Conservation (phyloP, 2,797 vertebrate genomes). For the Synanceia verrucosa region DNA sequence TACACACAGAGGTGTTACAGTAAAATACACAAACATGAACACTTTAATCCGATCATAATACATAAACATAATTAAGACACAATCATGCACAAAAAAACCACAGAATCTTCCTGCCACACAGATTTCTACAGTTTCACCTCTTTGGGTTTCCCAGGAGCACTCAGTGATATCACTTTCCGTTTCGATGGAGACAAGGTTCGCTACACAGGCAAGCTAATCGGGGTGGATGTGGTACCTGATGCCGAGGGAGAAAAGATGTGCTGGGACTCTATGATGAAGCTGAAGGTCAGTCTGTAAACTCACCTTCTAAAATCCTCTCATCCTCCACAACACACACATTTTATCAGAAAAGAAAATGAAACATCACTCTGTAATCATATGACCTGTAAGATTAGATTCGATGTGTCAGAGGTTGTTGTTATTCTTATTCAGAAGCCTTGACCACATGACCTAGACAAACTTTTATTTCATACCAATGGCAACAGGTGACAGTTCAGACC, state of each 20-base stretch:
- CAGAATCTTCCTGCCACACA: background rate
- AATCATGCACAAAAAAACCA: conserved; percentile 25
- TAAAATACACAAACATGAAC: background rate
- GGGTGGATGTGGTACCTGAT: conserved; percentile 72
- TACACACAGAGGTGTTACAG: background rate
- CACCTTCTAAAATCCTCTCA: background rate
- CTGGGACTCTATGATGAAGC: conserved; percentile 85
- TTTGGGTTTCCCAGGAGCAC: conserved; percentile 43
- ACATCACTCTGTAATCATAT: background rate
- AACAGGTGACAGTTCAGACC: background rate
- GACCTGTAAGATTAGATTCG: background rate
- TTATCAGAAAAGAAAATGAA: background rate
- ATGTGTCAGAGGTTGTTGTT: background rate
- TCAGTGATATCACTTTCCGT: conserved; percentile 39
- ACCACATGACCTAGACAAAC: background rate
- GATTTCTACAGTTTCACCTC: background rate
- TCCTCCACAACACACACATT: background rate
- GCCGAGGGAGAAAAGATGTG: conserved; percentile 83
- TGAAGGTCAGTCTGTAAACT: conserved; percentile 70
- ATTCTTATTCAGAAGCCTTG: background rate
- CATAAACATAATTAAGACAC: background rate
- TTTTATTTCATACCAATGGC: background rate
- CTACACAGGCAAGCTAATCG: conserved; percentile 85
- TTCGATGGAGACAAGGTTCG: conserved; percentile 82
- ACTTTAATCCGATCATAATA: background rate